Evolutionary conservation across 2,888 invertebrate genomes (phyloP).

Genomic region (Apotomis betuletana): DNA sequence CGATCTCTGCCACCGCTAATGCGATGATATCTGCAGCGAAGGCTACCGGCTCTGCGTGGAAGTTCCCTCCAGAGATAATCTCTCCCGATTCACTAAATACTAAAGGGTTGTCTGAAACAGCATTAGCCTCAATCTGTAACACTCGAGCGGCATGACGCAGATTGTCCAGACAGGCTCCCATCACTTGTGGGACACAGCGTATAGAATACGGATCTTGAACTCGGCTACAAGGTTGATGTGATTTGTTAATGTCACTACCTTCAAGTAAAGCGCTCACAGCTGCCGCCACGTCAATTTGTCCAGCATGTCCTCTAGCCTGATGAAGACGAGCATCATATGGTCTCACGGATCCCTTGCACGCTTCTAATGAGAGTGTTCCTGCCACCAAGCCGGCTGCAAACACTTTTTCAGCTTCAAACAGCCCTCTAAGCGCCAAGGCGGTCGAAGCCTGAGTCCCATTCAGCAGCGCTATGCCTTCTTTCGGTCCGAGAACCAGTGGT

Average conservation of each 20-base stretch:
- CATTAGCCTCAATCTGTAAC: conserved; percentile 12
- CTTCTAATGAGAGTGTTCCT: conserved; percentile 15
- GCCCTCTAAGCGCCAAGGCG: conserved; percentile 9
- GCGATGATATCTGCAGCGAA: conserved; percentile 19
- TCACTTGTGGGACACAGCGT: conserved; percentile 25
- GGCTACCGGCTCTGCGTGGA: conserved; percentile 22
- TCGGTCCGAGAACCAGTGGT: conserved; percentile 11
- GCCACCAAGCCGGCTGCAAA: conserved; percentile 16
- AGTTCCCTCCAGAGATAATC: conserved; percentile 19
- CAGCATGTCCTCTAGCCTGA: conserved; percentile 1
- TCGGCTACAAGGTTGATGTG: conserved; percentile 1
- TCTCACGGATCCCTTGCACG: conserved; percentile 2
- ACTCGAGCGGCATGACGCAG: conserved; percentile 13
- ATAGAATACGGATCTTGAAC: conserved; percentile 24
- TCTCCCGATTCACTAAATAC: conserved; percentile 18
- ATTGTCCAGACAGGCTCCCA: conserved; percentile 24
- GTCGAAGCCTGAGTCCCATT: conserved; percentile 17
- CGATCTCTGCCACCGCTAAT: conserved; percentile 23
- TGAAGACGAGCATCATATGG: conserved; percentile 20
- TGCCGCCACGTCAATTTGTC: conserved; percentile 14
- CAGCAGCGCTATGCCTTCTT: conserved; percentile 19
- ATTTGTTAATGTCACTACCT: conserved; percentile 7
- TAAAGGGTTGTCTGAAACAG: conserved; percentile 19
- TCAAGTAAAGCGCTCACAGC: neutral
- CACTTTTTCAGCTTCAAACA: conserved; percentile 21